A percentile compares a stretch with the other conserved stretches of the same genome.
Evolutionary conservation across 2,888 invertebrate genomes (phyloP).

Genomic region (Syrista parreyssii): DNA sequence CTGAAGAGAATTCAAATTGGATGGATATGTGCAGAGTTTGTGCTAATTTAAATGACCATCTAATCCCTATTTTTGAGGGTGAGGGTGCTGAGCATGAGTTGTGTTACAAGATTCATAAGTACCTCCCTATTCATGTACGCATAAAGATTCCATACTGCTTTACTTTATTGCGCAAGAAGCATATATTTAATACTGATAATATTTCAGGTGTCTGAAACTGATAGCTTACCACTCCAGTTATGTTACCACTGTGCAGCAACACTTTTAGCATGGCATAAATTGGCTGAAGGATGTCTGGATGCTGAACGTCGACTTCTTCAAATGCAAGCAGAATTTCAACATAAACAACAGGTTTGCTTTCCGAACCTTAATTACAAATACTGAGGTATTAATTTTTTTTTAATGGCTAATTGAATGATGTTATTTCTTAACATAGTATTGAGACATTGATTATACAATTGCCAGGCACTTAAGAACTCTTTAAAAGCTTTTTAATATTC

Average conservation of each 20-base stretch:
- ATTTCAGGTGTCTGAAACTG: constrained; percentile 67
- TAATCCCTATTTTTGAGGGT: constrained; percentile 73
- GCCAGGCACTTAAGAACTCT: too few species aligned
- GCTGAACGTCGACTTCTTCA: constrained; percentile 66
- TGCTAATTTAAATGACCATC: constrained; percentile 68
- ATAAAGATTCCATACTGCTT: constrained; percentile 25
- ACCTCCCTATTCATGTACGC: constrained; percentile 74
- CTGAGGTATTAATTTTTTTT: background rate
- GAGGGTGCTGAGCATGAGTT: constrained; percentile 73
- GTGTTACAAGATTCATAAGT: constrained; percentile 72
- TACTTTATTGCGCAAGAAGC: background rate
- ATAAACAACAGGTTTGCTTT: constrained; percentile 18
- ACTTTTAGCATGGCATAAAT: constrained; percentile 74
- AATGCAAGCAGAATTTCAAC: constrained; percentile 37
- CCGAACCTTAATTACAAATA: background rate
- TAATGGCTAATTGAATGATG: background rate
- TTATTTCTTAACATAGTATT: background rate
- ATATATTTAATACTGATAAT: constrained; percentile 7
- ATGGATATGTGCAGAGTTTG: constrained; percentile 69
- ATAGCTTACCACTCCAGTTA: constrained; percentile 71
- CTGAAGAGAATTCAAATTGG: constrained; percentile 22
- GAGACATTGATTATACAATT: background rate
- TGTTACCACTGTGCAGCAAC: constrained; percentile 76
- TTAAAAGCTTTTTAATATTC: background rate
- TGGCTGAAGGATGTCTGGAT: constrained; percentile 69